Base-by-base conservation (phyloP, 2,888 invertebrate genomes). In the Cheilosia vulpina region DNA sequence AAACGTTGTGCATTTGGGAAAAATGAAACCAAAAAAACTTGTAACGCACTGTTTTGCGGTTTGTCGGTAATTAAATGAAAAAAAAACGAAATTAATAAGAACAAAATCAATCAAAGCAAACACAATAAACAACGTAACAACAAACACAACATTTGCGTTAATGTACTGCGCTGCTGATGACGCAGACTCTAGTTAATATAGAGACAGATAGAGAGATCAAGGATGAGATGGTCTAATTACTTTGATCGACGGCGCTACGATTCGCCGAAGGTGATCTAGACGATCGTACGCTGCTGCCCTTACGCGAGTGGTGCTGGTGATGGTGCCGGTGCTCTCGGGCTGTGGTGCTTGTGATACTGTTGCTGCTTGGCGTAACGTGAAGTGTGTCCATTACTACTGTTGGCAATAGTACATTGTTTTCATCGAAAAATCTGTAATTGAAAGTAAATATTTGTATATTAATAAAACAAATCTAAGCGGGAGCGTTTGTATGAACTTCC, bases 221-320 rank as follows among this genome's bases (percentile, higher is more conserved):
- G 45, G 57, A 60, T 87, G 57, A 47, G 76, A 73, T 52, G 65
- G 71, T 75, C 55, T 87, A 90, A 88, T 90, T 90, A 91, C 91
- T 92, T 90, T 90, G 90, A 87, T 91, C 91, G 75, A 78, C 73
- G 80, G 88, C 89, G 80, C 89, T 90, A 76, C 91, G 89, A 83
- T 89, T 90, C 73, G 90, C 89, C 66, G 91, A 91, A 76, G 91
- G 91, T 21, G 92, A 92, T 89, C 91, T 90, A 87, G 92, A 92
- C 83, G 90, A 87, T 76, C 92, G 89, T 66, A 90, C 88, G 72
- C 85, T 88, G 69, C 57, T 87, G 68, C 80, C 82, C 43, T 85
- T 82, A 13, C 76, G 76, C 68, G 80, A 81, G 87, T 72, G 84
- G 19, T 90, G 75, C 83, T 90, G 87, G 11, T 88, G 79, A 82